Evolutionary conservation across 1,140 invertebrate genomes (phyloP).

Genomic region (Pemphigus obesinymphae): DNA sequence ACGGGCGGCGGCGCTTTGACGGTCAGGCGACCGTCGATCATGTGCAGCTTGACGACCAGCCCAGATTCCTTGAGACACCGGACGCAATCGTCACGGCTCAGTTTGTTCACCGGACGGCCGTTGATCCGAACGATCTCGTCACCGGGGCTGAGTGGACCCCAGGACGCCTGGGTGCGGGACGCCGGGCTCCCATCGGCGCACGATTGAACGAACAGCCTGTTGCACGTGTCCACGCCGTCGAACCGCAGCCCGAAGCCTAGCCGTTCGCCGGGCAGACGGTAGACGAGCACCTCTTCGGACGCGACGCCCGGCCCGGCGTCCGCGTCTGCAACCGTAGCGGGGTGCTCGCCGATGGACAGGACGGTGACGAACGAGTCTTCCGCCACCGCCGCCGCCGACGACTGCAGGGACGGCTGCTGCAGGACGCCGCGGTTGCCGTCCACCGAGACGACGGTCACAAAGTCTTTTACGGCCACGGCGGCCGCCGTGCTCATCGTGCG

Average conservation of each 20-base stretch:
- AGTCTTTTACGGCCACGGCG: conserved; percentile 51
- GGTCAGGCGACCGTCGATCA: conserved; percentile 4
- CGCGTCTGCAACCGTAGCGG: too few relatives aligned
- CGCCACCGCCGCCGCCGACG: conserved; percentile 39
- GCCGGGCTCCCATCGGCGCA: conserved; percentile 84
- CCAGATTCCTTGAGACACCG: conserved; percentile 75
- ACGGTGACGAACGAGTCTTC: conserved; percentile 54
- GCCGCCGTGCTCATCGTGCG: too few relatives aligned
- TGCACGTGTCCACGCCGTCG: conserved; percentile 75
- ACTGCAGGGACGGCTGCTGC: conserved; percentile 23
- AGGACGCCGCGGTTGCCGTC: conserved; percentile 46
- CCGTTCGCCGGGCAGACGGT: conserved; percentile 78
- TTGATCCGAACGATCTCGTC: conserved; percentile 87
- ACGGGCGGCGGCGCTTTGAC: conserved; percentile 45
- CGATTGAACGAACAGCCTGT: conserved; percentile 78
- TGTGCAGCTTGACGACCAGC: conserved; percentile 65
- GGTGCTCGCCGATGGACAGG: conserved; percentile 52
- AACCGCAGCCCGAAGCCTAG: conserved; percentile 88
- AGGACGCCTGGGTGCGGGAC: conserved; percentile 68
- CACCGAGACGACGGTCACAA: conserved; percentile 67
- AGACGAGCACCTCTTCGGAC: conserved; percentile 70
- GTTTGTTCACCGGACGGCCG: conserved; percentile 63
- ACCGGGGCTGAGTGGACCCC: conserved; percentile 73
- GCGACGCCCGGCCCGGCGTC: conserved; percentile 48
- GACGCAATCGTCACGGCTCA: conserved; percentile 84